Evolutionary conservation across 2,888 invertebrate species (phyloP).

Genomic region (Acanthosepion esculentum): DNA sequence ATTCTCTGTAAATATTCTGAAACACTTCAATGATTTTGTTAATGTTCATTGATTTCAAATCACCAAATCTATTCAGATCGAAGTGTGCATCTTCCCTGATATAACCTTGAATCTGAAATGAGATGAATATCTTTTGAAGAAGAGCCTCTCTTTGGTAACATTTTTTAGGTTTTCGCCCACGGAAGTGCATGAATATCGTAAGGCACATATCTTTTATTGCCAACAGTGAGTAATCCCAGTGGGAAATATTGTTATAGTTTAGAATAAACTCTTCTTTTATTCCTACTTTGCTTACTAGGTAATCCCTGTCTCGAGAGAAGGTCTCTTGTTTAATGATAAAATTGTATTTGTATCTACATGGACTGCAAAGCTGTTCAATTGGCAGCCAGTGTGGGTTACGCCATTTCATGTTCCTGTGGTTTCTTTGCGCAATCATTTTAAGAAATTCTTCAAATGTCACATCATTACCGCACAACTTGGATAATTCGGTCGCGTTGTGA

Average conservation of each 20-base stretch:
- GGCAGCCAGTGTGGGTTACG: not conserved
- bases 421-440: not conserved
- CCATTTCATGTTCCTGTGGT: not conserved
- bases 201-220: not conserved
- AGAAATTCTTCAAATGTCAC: not conserved
- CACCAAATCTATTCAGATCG: not conserved
- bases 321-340: constrained; percentile 13
- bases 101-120: not conserved
- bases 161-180: not conserved
- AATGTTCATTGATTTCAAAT: not conserved
- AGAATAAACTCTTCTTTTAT: not conserved
- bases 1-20: not conserved
- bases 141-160: not conserved
- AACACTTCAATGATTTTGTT: not conserved
- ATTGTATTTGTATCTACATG: not conserved
- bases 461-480: not conserved
- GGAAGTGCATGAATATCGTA: not conserved
- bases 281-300: not conserved
- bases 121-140: not conserved
- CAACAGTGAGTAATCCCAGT: not conserved
- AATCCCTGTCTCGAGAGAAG: constrained; percentile 25
- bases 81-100: not conserved
- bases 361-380: not conserved
- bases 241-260: not conserved
- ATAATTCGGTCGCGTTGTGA: not conserved